These are phyloP conservation scores for Aplidium turbinatum DNA, from an alignment of 23 tunicate genomes.

Conservation along the genomic window DNA sequence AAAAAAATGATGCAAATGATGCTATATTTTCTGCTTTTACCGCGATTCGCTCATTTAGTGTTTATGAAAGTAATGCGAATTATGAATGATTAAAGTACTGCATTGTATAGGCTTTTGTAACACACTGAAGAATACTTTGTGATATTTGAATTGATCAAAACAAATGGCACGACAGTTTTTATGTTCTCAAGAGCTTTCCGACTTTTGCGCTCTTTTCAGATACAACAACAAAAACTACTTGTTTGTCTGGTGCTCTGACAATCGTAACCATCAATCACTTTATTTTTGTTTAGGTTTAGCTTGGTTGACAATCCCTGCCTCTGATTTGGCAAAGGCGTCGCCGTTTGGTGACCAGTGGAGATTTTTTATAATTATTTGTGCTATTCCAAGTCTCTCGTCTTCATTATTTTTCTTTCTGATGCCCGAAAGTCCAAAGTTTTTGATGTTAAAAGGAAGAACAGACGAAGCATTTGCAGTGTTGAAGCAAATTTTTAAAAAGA, in stretches of 20 bases:
- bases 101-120: no score
- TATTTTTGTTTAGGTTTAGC: slow-evolving; percentile 44
- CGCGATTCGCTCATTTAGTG: no score
- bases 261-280: background rate
- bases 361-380: slow-evolving; percentile 68
- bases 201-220: background rate
- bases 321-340: slow-evolving; percentile 19
- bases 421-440: slow-evolving; percentile 90
- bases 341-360: slow-evolving; percentile 80
- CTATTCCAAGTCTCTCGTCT: slow-evolving; percentile 74
- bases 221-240: background rate
- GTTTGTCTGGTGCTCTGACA: no score
- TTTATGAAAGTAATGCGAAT: no score
- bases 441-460: slow-evolving; percentile 40
- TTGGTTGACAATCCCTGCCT: slow-evolving; percentile 50
- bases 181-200: no score
- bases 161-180: background rate
- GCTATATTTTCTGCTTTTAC: no score
- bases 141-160: no score
- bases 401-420: slow-evolving; percentile 58
- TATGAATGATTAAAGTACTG: no score
- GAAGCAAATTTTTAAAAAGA: slow-evolving; percentile 36
- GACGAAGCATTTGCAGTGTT: slow-evolving; percentile 49
- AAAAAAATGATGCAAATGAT: no score
- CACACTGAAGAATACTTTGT: no score